A percentile compares a stretch with the other conserved stretches of the same genome.
Conservation (phyloP, 2,797 vertebrate genomes). For the Microctenopoma lineatum region DNA sequence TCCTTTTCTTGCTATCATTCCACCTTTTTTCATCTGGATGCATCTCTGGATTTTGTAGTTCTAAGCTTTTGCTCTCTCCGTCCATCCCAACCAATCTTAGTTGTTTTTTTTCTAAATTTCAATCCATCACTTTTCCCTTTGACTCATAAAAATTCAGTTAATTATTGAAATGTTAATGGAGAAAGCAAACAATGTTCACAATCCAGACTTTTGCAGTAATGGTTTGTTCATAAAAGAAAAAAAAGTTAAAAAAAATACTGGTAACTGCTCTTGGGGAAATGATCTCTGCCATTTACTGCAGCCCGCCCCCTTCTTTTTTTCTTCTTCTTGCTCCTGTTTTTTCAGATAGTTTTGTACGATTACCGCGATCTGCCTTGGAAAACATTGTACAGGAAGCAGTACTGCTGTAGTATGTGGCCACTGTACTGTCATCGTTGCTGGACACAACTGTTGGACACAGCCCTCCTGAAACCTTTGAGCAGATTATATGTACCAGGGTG, state of each 20-base stretch:
- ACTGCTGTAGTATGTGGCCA: conserved; percentile 37
- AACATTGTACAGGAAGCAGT: conserved; percentile 54
- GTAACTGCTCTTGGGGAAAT: conserved; percentile 51
- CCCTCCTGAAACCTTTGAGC: conserved; percentile 62
- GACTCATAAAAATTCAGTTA: conserved; percentile 17
- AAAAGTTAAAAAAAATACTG: conserved; percentile 23
- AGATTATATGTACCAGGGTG: conserved; percentile 58
- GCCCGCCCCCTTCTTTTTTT: too few relatives aligned
- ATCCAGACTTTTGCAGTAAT: conserved; percentile 67
- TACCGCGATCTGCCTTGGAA: conserved; percentile 79
- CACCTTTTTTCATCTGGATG: conserved; percentile 35
- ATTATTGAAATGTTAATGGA: conserved; percentile 71
- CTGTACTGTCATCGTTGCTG: conserved; percentile 53
- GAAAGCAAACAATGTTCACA: conserved; percentile 72
- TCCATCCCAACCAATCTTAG: conserved; percentile 36
- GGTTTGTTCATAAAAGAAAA: conserved; percentile 74
- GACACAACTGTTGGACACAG: conserved; percentile 46
- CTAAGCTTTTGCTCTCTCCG: conserved; percentile 59
- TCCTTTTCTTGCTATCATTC: conserved; percentile 70
- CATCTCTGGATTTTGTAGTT: conserved; percentile 32
- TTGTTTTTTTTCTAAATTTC: conserved; percentile 34
- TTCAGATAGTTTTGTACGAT: conserved; percentile 52
- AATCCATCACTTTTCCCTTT: conserved; percentile 39
- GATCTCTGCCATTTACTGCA: conserved; percentile 1
- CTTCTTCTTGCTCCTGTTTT: not conserved